A percentile compares a stretch with the other conserved stretches of the same genome.
These are phyloP conservation scores for Limulus polyphemus DNA, from an alignment of 2,888 invertebrate genomes.

Conservation along the genomic window DNA sequence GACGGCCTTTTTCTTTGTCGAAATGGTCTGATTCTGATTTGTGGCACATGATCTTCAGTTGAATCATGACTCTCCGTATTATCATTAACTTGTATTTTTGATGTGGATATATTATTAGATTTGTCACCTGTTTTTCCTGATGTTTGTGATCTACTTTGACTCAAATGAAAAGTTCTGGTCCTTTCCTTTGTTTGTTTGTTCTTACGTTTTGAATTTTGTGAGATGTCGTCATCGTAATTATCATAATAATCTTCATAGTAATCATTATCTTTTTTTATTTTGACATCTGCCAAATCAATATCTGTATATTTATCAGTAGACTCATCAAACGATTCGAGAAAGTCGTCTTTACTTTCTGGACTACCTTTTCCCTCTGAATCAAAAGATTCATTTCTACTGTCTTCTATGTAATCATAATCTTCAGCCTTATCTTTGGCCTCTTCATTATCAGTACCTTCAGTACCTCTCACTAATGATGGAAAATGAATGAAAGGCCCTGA, in stretches of 20 bases:
- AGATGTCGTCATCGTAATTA: not conserved
- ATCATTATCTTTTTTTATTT: not conserved
- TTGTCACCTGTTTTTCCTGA: not conserved
- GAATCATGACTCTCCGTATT: not conserved
- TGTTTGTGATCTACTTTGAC: not conserved
- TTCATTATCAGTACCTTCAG: not conserved
- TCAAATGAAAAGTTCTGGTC: not conserved
- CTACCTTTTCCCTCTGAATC: not conserved
- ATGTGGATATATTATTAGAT: too few species aligned
- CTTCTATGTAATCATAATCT: not conserved
- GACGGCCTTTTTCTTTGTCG: not conserved
- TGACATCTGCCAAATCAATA: too few species aligned
- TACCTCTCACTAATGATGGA: not conserved
- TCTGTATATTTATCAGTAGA: too few species aligned
- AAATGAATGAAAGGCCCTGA: not conserved
- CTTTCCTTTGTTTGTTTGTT: not conserved
- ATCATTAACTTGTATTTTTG: too few species aligned
- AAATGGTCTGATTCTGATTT: constrained; percentile 1
- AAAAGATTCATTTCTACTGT: not conserved
- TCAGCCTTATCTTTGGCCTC: not conserved
- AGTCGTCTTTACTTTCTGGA: not conserved
- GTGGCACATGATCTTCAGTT: not conserved
- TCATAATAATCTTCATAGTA: not conserved
- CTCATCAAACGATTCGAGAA: not conserved
- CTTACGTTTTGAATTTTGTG: not conserved